Base-by-base conservation (phyloP, 2,113 vertebrate genomes). In the Anhinga rufa region DNA sequence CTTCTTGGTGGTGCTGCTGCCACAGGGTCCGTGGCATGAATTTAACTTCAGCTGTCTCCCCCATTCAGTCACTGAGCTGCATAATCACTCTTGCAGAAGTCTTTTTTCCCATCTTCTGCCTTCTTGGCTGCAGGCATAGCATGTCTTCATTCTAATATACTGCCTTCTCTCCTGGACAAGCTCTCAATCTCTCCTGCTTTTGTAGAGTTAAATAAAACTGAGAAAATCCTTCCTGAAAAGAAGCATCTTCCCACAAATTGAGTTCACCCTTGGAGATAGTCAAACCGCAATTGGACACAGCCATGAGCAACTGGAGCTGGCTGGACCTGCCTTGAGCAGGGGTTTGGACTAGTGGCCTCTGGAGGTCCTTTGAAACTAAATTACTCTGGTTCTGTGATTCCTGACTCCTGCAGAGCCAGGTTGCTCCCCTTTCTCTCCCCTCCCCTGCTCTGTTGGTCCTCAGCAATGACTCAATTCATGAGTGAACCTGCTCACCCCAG, bases 401-500 rank as follows among this genome's bases (percentile, higher is more conserved):
- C 38, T 48, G 55, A 5, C 64, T 70, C 74, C 51, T 42, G 13
- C 74, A 89, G 65, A 44, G 42, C 12, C 72, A 32, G 0, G 0
- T 9, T 29, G 36, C 26, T 61, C 24, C 24, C 3, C 0, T 49
- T 84, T 25, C 48, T 28, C 16, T 16, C 13, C 11, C 4, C 9
- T 71, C 4, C 32, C 64, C 34, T 38, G 18, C 60, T 71, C 24
- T 61, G 9, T 0, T 44, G 61, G 9, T 70, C 12, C 70, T 79
- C 51, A 65, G 44, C 68, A 83, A 18, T 9, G 57, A 66, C 57
- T 19, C 26, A 20, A 13, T 38, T 77, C 9, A 19, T 10, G 52
- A 54, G 29, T 1, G 8, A 72, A 10, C 28, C 19, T 3, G 0
- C 7, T 75, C 6, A 42, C 16, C 32, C 52, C 1, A 0, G 42